Evolutionary conservation across 2,888 invertebrate species (phyloP), one percentile per base, ranked within the genome.

Genomic region (Tenthredo scrophulariae): DNA sequence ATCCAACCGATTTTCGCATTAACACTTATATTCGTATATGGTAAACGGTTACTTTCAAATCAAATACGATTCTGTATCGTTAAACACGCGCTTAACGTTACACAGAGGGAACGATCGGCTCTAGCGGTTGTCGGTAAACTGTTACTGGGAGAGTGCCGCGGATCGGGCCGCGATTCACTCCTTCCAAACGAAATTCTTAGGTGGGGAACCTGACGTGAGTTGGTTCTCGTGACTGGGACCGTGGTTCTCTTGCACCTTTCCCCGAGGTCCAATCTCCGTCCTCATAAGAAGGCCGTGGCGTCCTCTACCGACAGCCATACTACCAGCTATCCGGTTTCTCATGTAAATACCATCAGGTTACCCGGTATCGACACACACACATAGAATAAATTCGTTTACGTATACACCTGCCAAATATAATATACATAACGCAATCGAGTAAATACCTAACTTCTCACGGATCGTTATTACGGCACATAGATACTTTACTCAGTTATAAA

Each of bases 251-350:
- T 54, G 33, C 54, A 18, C 77, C 77, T 50, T 29, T 77, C 54
- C 50, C 77, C 77, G 62, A 62, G 29, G 40, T 67, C 33, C 80
- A 37, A n/a, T 58, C 50, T 40, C 37, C 50, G 29, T 22, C 10
- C 33, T 15, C 3, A 10, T 50, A 77, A 77, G 54, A 65, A 80
- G 62, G 88, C 87, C 86, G 90, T 92, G 91, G 91, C 91, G 92
- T 90, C 91, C 92, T 92, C 92, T 92, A 84, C 83, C 90, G 89
- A 88, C 86, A 84, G 87, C 86, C 86, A 85, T 82, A 87, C 87
- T 86, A 92, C 87, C 86, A 87, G 89, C 89, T 87, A 88, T 90
- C 91, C 90, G 90, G 91, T 91, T 89, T 90, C 89, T 88, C 88
- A 91, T 91, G 91, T 92, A 90, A 91, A 91, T 92, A 90, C 90